Evolutionary conservation across 2,797 vertebrate species (phyloP), one percentile per base, ranked within the genome.

Genomic region (Coranthus polyacanthus): DNA sequence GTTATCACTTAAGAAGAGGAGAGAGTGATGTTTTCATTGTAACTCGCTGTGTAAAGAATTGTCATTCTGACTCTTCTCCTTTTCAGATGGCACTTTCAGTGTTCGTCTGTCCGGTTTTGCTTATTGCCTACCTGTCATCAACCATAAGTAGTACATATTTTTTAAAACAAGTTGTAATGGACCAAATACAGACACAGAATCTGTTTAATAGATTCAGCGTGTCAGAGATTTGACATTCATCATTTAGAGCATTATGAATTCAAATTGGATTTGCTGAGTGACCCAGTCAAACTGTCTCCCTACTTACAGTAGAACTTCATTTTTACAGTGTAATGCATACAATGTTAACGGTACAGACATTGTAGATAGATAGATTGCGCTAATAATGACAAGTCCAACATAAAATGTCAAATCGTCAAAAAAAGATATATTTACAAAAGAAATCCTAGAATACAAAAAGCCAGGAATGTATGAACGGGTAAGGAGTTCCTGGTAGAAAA

Each of bases 401-500:
- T 22, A 29, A 22, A 22, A 56, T 56, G 39, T 29, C 53, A 56
- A 24, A 24, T 24, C 3, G 22, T 3, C 22, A 24, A 24, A 24
- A 26, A 26, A 43, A 65, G 2, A 36, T 55, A 12, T 51, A 59
- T 70, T 56, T 39, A 56, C 22, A 29, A 26, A 29, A 17, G 42
- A 43, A 56, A 26, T 84, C 57, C 55, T 54, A 70, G 36, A 61
- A 58, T 34, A 63, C 15, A 58, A 63, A 61, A 73, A 69, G 12
- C 38, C 43, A 54, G 60, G 57, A 73, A 74, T 68, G 39, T 54
- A 26, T 51, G 60, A 75, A 53, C 42, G 50, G 66, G 85, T 60
- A 72, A 37, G 32, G 43, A 34, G 57, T 69, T 76, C 66, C 55
- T 44, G 54, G 73, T 67, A 45, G 47, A 79, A 72, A 60, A 78